Base-by-base conservation (phyloP, 2,113 vertebrate genomes). In the Lophochroa leadbeateri region DNA sequence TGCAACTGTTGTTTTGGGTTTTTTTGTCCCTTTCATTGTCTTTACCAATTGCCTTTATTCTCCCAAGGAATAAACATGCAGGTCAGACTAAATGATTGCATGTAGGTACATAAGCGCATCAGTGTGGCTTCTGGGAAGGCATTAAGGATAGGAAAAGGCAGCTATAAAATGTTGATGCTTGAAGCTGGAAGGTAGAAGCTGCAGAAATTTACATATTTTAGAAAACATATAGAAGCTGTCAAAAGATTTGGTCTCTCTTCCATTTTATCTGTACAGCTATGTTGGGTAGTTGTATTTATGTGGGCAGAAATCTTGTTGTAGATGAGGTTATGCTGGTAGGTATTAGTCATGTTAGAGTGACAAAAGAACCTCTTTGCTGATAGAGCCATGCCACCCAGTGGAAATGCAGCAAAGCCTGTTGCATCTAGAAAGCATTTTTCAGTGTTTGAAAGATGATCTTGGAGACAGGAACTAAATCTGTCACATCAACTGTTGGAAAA, bases 291-390 rank as follows among this genome's bases (percentile, higher is more conserved):
- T 95, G 3, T 10, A 64, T 77, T 95, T 84, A 81, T 87, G 96
- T 97, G 95, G 96, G 96, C 96, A 96, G 95, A 20, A 58, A 65
- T 95, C 70, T 85, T 94, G 94, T 92, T 94, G 96, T 87, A 55
- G 95, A 65, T 95, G 93, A 96, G 95, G 95, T 96, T 64, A 29
- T 96, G 90, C 96, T 93, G 91, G 84, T 17, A 84, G 87, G 94
- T n/a, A 94, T 97, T 97, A 96, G 95, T 96, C 95, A 96, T 79
- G 81, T 84, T 75, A 13, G 33, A 82, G 96, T 79, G 89, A 96
- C 96, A 97, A 68, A 96, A 74, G 95, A 86, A 44, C 82, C 92
- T 95, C 91, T 75, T 72, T 87, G 87, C 93, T 65, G 94, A 20
- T 60, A 55, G 83, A 80, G 87, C 81, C 37, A 17, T 96, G 95